Evolutionary conservation across 1,140 invertebrate species (phyloP), one percentile per base, ranked within the genome.

Genomic region (Drosophila arizonae): DNA sequence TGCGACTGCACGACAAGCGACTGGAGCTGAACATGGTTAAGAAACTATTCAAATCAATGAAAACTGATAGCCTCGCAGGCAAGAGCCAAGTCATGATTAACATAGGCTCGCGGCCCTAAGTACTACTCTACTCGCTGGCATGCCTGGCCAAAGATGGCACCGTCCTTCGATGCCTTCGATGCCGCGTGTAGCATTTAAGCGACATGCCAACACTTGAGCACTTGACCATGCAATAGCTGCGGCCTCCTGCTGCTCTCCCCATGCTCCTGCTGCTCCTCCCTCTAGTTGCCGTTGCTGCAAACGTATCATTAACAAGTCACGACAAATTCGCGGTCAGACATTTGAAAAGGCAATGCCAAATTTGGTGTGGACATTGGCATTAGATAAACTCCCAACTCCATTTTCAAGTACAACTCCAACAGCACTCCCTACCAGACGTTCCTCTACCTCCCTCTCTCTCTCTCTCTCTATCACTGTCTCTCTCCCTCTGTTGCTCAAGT

Each of bases 261-360:
- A 28, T 36, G n/a, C 33, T 39, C n/a, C 26, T 11, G 24, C 39
- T 11, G 3, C 28, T 26, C 4, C 36, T 9, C 5, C 4, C 36
- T 9, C 5, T 11, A 15, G 51, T 41, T 39, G 24, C 15, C 45
- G 33, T 24, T 48, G 56, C 11, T 45, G 41, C 28, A 80, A 79
- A 86, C 84, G 79, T 88, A 88, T 88, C 84, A 88, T 88, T 88
- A 88, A 88, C 84, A 88, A 88, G 84, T 88, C 84, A 88, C 84
- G 84, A 88, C 84, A 88, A 87, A 87, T 87, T 87, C 79, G 76
- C 84, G 52, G 63, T 65, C 76, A 78, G 82, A 81, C 78, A 78
- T 85, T 85, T 86, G 81, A 85, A 73, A 72, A 82, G 71, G 79
- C 69, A 78, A 80, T 72, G 82, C 82, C 82, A 86, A 86, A 86